Conservation (phyloP, 2,797 vertebrate genomes). For the Xerus rutilus region DNA sequence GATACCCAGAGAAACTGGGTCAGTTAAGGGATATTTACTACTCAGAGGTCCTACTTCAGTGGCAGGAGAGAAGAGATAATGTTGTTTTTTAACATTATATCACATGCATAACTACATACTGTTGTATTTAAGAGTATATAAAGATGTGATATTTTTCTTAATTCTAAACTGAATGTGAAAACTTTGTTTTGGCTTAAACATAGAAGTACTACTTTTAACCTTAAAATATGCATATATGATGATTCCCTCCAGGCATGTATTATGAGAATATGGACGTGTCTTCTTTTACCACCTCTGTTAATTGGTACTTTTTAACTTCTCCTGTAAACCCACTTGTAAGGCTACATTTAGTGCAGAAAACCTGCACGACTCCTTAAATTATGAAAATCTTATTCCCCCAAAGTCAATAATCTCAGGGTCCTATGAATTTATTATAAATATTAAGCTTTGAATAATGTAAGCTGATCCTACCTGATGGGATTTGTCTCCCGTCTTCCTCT, state of each 20-base stretch:
- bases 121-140: not conserved
- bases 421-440: constrained; percentile 72
- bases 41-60: not conserved
- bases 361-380: constrained; percentile 66
- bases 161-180: constrained; percentile 35
- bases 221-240: constrained; percentile 54
- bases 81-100: not conserved
- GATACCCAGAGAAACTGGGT: not conserved
- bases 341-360: constrained; percentile 60
- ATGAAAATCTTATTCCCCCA: constrained; percentile 75
- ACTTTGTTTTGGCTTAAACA: not conserved
- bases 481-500: constrained; percentile 45
- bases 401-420: constrained; percentile 70
- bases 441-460: constrained; percentile 70
- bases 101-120: not conserved
- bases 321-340: constrained; percentile 64
- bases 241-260: constrained; percentile 29
- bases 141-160: not conserved
- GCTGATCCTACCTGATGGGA: constrained; percentile 2
- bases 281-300: constrained; percentile 36
- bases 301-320: constrained; percentile 66
- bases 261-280: not conserved
- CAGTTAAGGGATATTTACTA: not conserved
- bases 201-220: constrained; percentile 35
- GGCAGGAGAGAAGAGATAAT: not conserved